Base-by-base conservation (phyloP, 2,113 vertebrate species). In the Chloropsis hardwickii region DNA sequence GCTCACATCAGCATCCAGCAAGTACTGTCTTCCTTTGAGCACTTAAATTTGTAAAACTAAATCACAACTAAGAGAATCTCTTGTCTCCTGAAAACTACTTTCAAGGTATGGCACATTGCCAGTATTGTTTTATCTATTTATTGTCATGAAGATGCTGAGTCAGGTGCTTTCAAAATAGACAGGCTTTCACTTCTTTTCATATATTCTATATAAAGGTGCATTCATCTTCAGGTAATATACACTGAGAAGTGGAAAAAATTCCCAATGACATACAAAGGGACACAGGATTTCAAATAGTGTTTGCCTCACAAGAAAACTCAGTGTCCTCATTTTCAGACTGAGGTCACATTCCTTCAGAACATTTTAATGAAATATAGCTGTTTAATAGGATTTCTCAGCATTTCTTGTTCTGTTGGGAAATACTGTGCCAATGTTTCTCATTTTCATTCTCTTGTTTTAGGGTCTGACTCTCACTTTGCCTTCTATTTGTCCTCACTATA, bases 381-480 rank as follows among this genome's bases (percentile, higher is more conserved):
- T 78, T 92, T 76, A 95, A 93, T 65, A 86, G 70, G 90, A 79
- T 94, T 88, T 94, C 92, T 95, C 93, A 95, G 79, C 77, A 76
- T 61, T 56, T 37, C 88, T 80, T 81, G 57, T 90, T 92, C 92
- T 95, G 69, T 57, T 86, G 90, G 92, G 94, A 86, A 93, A 88
- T 71, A 71, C 14, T 23, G 28, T 79, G 76, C 57, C 82, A 88
- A 12, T 64, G 76, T 84, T 93, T 90, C 93, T 81, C 69, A 81
- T 94, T 92, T 93, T 74, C 66, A 88, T 65, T 71, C 71, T 71
- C 76, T 60, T 95, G 82, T 88, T 92, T 92, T 50, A 93, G 40
- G 64, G 76, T 79, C 82, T 96, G 82, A 88, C 93, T 95, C 88
- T 96, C 76, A 86, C 72, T 93, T 94, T 90, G 93, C 82, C 92